Percentiles rank a stretch among this genome's conserved stretches.
Evolutionary conservation across 2,797 vertebrate species (phyloP).

Genomic region (Halcyon smyrnensis): DNA sequence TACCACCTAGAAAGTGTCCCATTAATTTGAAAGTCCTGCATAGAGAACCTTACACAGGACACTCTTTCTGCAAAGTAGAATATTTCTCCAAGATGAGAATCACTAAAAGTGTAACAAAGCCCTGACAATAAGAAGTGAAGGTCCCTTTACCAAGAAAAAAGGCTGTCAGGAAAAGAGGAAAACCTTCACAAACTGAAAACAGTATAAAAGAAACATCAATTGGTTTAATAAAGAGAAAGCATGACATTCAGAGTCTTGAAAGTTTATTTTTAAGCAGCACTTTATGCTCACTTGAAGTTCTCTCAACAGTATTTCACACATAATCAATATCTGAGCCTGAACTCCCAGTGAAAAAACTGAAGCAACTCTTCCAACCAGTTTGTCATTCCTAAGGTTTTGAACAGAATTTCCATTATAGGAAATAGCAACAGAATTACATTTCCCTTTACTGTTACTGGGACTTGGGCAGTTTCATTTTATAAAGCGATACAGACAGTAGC

Average conservation of each 20-base stretch:
- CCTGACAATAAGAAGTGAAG: background rate
- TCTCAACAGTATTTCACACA: background rate
- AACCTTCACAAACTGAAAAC: background rate
- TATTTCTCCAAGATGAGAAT: background rate
- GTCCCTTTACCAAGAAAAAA: background rate
- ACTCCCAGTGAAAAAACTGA: background rate
- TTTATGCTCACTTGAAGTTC: background rate
- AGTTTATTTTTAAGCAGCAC: conserved; percentile 10
- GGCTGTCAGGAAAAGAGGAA: background rate
- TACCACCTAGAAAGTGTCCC: background rate
- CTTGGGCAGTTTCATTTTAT: background rate
- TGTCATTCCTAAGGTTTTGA: background rate
- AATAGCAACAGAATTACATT: background rate
- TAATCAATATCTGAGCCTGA: background rate
- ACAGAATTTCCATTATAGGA: background rate
- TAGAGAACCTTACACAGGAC: background rate
- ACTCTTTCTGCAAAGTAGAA: background rate
- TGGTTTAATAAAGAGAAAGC: conserved; percentile 6
- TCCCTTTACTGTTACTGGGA: background rate
- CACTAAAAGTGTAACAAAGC: background rate
- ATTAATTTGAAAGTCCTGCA: background rate
- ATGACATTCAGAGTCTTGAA: background rate
- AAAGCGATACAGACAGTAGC: background rate
- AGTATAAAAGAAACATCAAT: background rate
- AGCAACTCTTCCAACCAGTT: background rate